Base-by-base conservation (phyloP, 2,113 vertebrate species). In the Oxygymnocypris stewartii region DNA sequence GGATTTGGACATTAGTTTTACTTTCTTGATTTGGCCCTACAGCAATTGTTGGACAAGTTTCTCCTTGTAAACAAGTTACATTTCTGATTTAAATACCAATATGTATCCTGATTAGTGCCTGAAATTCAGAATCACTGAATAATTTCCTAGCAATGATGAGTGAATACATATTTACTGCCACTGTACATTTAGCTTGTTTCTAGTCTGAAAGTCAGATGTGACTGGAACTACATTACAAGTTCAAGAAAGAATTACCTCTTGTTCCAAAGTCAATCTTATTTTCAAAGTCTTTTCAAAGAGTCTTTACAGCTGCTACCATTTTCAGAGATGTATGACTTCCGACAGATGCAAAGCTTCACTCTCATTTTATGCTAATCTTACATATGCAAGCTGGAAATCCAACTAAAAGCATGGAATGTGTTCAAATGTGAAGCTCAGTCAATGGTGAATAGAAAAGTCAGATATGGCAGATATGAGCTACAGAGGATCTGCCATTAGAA, bases 371-470 rank as follows among this genome's bases (percentile, higher is more conserved):
- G 18, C 37, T 37, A 71, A 37, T n/a, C 23, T 74, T 44, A 75
- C 42, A n/a, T 75, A 25, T 6, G 4, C 40, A 75, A 75, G 40
- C 40, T 75, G 42, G 23, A 75, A n/a, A 75, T 75, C 42, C 0
- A 2, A 75, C 73, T 47, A 75, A 47, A 75, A 75, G 73, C 40
- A 75, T 16, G 3, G 28, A 28, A 76, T 76, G 74, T 76, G 42
- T 25, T 76, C 74, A 76, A 16, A 76, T 47, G n/a, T 76, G 6
- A 49, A 49, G 74, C 42, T 49, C 13, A 3, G 23, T 18, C 4
- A 63, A 25, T 10, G 8, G n/a, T 28, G 37, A 65, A 28, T 9
- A 44, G 0, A 47, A 4, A 28, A 65, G 6, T n/a, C 14, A 49
- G 23, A 25, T 35, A 31, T 7, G 54, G 54, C 28, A 44, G 59